Evolutionary conservation across 1,140 invertebrate genomes (phyloP), one percentile per base, ranked within the genome.

Genomic region (Cylas formicarius): DNA sequence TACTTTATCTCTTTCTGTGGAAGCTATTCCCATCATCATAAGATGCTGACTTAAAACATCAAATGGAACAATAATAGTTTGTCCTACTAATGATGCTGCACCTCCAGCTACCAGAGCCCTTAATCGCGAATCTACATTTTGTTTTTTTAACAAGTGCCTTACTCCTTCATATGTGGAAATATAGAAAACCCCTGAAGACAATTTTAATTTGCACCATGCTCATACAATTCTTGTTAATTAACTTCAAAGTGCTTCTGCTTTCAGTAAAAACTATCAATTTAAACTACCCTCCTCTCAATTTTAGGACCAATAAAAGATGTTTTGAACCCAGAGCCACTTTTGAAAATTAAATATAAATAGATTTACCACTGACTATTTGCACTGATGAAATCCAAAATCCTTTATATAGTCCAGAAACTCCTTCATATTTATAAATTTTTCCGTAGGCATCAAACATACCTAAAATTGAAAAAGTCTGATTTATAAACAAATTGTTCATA

Each of bases 11-110:
- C 56, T 35, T 10, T 52, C 50, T 39, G 53, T 56, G 9, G 17
- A 36, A 22, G 52, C 49, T 9, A 58, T 71, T 1, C 90, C 90
- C 14, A 96, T 72, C 52, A 97, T 82, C 92, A 97, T 97, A 34
- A 97, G 76, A 67, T 97, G 94, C 60, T 98, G 94, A 58, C 91
- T 93, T 20, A 97, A 75, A 20, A 97, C 83, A 69, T 97, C 94
- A 66, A 97, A 92, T 13, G 94, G 94, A 32, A 97, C 92, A 53
- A 96, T 87, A 40, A 97, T 86, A 1, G 91, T 95, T 70, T 98
- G 94, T 2, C 90, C 87, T 22, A 96, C 88, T 11, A 94, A 62
- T 4, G 92, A 96, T 1, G 93, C 93, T 60, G 80, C 80, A 4
- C 83, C 90, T 14, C 93, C 93, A 16, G 80, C 86, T 41, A 90